Evolutionary conservation across 2,797 vertebrate species (phyloP).

Genomic region (Saxicola maurus): DNA sequence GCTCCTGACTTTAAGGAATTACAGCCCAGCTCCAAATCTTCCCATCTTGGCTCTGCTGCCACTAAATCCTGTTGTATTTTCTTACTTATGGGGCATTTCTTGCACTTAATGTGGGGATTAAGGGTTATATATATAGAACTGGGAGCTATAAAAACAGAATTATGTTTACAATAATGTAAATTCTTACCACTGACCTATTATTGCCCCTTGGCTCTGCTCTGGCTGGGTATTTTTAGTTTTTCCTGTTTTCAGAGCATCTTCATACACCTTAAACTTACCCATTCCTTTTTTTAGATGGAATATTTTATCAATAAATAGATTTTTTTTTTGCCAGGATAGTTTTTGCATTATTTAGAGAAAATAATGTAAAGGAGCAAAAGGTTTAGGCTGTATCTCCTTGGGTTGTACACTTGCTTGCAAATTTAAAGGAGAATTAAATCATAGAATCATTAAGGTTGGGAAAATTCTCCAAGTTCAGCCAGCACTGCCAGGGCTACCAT

Average conservation of each 20-base stretch:
- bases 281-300: not conserved
- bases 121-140: not conserved
- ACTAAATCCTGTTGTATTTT: not conserved
- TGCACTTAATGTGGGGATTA: not conserved
- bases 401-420: not conserved
- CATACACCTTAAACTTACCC: not conserved
- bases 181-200: not conserved
- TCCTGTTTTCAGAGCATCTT: not conserved
- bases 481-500: not conserved
- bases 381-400: not conserved
- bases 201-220: not conserved
- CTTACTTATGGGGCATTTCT: not conserved
- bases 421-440: not conserved
- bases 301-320: not conserved
- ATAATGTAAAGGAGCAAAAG: not conserved
- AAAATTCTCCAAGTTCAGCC: not conserved
- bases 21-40: not conserved
- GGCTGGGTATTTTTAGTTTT: not conserved
- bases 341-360: not conserved
- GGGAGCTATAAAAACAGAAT: not conserved
- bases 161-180: not conserved
- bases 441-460: accelerated
- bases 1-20: not conserved
- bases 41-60: not conserved
- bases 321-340: not conserved